phyloP scores from a whole-genome alignment of 2,888 invertebrate genomes.

The Noctua fimbriata region DNA sequence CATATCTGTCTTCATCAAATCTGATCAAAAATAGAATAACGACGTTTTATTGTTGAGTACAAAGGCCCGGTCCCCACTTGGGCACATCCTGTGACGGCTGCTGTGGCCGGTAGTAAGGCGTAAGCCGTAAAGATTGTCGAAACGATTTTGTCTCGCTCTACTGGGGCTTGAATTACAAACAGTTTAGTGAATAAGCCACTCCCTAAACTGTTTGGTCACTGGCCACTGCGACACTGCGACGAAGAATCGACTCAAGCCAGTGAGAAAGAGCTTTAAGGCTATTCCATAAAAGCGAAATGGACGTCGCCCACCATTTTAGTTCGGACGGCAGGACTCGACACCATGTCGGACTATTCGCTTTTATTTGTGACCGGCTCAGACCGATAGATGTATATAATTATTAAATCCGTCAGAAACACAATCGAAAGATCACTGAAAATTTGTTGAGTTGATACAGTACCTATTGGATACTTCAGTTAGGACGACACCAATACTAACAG shows the following conservation, averaged over 20 bases:
- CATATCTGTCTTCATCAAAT: neutral
- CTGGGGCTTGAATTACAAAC: neutral
- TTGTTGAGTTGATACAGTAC: neutral
- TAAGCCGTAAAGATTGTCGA: slow-evolving; percentile 24
- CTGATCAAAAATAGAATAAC: neutral
- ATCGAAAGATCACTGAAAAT: neutral
- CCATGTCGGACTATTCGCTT: neutral
- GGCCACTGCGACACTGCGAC: neutral
- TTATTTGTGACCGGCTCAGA: neutral
- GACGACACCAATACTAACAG: too few relatives aligned
- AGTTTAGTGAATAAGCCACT: neutral
- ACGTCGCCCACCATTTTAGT: neutral
- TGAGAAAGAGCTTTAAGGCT: neutral
- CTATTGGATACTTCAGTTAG: neutral
- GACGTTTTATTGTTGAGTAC: neutral
- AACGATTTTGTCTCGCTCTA: neutral
- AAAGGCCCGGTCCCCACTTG: slow-evolving; percentile 14
- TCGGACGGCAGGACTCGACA: neutral
- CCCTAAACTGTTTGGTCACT: neutral
- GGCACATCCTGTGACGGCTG: slow-evolving; percentile 16
- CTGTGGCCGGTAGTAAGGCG: neutral
- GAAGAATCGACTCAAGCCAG: neutral
- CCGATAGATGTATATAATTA: neutral
- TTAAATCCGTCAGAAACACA: neutral
- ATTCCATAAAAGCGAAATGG: neutral